phyloP scores from a whole-genome alignment of 2,113 vertebrate genomes.

The Eolophus roseicapilla region DNA sequence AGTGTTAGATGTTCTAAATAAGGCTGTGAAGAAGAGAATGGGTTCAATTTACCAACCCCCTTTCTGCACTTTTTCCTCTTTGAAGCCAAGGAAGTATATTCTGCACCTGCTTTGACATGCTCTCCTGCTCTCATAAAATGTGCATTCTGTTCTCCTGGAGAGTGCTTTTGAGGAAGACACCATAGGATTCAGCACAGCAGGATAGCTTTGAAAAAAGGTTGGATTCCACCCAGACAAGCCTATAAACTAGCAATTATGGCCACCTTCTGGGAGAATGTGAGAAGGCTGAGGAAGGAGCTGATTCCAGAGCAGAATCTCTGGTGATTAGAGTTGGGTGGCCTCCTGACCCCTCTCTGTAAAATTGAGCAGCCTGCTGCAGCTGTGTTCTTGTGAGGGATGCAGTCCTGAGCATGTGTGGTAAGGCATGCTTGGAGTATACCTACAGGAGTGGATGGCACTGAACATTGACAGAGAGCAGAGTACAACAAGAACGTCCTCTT shows the following conservation, averaged over 20 bases:
- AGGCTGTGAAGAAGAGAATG: not conserved
- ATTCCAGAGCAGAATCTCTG: not conserved
- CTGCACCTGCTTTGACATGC: not conserved
- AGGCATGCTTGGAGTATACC: not conserved
- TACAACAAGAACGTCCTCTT: not conserved
- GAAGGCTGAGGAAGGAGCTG: not conserved
- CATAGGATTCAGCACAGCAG: not conserved
- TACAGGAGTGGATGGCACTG: not conserved
- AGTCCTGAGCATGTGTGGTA: not conserved
- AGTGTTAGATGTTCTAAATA: not conserved
- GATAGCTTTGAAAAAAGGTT: not conserved
- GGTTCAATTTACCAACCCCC: not conserved
- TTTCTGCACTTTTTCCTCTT: not conserved
- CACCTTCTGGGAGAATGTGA: not conserved
- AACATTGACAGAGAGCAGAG: not conserved
- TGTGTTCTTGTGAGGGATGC: not conserved
- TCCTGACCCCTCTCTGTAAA: not conserved
- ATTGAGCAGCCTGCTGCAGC: not conserved
- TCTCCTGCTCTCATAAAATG: not conserved
- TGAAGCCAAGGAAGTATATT: not conserved
- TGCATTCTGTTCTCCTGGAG: not conserved
- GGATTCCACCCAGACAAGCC: not conserved
- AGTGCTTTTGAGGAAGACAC: not conserved
- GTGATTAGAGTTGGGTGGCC: not conserved
- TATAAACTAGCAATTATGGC: not conserved